Conservation (phyloP, 1,140 invertebrate genomes). For the Tetragnatha versicolor region DNA sequence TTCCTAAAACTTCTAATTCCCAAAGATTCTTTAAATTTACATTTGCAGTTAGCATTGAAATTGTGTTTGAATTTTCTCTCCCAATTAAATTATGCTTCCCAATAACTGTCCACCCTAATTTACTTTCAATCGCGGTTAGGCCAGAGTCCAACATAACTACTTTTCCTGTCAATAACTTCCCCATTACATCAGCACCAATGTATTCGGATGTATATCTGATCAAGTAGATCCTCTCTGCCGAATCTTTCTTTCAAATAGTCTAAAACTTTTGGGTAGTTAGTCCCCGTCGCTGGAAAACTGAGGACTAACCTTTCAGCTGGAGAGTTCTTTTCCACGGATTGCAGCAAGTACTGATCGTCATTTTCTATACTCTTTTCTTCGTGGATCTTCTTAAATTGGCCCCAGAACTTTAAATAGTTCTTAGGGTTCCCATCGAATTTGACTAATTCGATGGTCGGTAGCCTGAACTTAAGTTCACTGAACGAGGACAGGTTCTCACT, state of each 20-base stretch:
- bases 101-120: neutral
- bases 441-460: neutral
- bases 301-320: neutral
- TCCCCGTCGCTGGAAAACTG: neutral
- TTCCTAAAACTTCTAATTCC: conserved; percentile 20
- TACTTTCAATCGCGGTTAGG: neutral
- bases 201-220: neutral
- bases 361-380: neutral
- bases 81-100: too few relatives aligned
- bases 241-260: neutral
- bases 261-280: neutral
- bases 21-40: neutral
- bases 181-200: conserved; percentile 13
- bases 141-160: neutral
- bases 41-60: too few relatives aligned
- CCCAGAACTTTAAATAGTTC: neutral
- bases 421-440: neutral
- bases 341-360: neutral
- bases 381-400: neutral
- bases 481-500: neutral
- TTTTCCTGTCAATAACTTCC: conserved; percentile 14
- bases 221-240: neutral
- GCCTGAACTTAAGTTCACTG: neutral
- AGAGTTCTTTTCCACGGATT: neutral
- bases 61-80: too few relatives aligned